These are phyloP conservation scores for Smutsia temminckii DNA, from an alignment of 2,797 vertebrate genomes.

Conservation along the genomic window DNA sequence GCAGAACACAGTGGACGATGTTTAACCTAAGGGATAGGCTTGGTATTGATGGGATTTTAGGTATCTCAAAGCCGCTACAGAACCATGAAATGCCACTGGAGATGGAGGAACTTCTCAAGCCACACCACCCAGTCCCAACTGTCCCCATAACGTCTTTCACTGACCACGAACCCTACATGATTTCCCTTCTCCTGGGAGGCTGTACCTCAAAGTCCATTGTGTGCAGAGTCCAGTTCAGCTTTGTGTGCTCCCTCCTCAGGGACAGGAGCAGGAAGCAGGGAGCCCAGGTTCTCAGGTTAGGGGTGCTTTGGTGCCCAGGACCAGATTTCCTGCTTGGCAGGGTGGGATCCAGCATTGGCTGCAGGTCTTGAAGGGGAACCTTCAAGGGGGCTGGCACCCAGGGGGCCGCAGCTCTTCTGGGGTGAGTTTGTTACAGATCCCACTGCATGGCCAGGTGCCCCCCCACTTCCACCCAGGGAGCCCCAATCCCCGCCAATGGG, in stretches of 20 bases:
- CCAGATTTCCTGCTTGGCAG: not conserved
- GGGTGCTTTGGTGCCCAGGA: not conserved
- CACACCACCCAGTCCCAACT: not conserved
- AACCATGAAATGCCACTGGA: not conserved
- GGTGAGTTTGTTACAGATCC: not conserved
- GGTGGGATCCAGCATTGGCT: not conserved
- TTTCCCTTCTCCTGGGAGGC: not conserved
- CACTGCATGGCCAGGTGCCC: accelerated
- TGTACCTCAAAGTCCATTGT: not conserved
- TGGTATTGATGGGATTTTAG: not conserved
- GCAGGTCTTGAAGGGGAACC: slow-evolving; percentile 16
- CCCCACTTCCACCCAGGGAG: not conserved
- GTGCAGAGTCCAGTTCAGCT: not conserved
- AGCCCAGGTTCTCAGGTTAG: not conserved
- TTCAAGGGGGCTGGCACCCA: not conserved
- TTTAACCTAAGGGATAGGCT: not conserved
- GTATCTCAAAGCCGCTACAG: not conserved
- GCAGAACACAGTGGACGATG: not conserved
- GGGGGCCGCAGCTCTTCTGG: not conserved
- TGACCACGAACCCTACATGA: not conserved
- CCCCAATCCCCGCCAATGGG: not conserved
- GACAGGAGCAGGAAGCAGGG: not conserved
- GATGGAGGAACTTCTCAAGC: not conserved
- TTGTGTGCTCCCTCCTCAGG: not conserved
- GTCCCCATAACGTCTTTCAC: not conserved